phyloP scores from a whole-genome alignment of 1,140 invertebrate species.

The Papilio glaucus region DNA sequence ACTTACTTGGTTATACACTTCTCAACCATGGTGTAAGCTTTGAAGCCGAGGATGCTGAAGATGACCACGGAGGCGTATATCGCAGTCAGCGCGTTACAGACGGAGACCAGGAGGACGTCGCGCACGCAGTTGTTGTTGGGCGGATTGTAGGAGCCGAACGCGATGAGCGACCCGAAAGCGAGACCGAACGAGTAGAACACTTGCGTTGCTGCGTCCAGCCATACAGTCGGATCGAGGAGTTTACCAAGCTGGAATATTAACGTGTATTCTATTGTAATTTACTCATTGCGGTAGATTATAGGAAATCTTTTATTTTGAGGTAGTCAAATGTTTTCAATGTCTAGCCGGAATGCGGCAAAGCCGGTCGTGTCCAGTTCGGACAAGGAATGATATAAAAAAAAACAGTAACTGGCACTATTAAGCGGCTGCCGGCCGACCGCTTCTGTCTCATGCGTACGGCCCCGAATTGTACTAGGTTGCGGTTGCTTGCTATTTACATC shows the following conservation, averaged over 20 bases:
- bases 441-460: no score
- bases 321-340: no score
- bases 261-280: no score
- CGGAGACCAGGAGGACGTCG: conserved; percentile 94
- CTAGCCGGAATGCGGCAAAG: no score
- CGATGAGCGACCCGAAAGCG: conserved; percentile 96
- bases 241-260: conserved; percentile 87
- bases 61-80: conserved; percentile 97
- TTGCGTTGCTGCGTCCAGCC: conserved; percentile 97
- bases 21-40: conserved; percentile 91
- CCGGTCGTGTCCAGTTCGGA: no score
- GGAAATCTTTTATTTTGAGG: no score
- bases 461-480: no score
- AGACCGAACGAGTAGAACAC: conserved; percentile 97
- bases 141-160: conserved; percentile 95
- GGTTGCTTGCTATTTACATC: no score
- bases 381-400: no score
- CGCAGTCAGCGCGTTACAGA: conserved; percentile 95
- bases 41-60: conserved; percentile 94
- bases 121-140: conserved; percentile 95
- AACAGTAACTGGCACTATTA: no score
- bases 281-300: no score
- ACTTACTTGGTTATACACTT: conserved; percentile 90
- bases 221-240: conserved; percentile 91
- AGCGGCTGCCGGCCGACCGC: no score